Conservation (phyloP, 2,797 vertebrate genomes). For the Lepus townsendii region DNA sequence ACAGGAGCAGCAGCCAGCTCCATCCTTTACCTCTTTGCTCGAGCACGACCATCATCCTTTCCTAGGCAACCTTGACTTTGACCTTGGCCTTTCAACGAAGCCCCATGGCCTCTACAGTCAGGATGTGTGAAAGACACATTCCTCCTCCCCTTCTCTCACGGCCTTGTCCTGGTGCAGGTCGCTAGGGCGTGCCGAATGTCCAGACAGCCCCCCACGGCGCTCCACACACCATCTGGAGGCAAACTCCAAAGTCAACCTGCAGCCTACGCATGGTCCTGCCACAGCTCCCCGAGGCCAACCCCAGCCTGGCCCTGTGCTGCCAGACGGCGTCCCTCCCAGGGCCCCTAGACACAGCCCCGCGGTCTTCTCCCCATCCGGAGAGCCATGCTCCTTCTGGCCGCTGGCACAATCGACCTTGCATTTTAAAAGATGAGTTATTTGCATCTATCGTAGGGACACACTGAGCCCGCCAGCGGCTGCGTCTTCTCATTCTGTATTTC, state of each 20-base stretch:
- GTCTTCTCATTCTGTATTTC: background rate
- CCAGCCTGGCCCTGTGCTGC: background rate
- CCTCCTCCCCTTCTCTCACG: background rate
- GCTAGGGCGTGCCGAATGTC: rapidly evolving
- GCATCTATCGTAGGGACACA: rapidly evolving
- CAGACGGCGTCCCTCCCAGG: background rate
- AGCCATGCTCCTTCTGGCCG: background rate
- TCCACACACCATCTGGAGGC: rapidly evolving
- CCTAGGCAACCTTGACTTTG: too few species aligned
- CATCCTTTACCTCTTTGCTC: too few species aligned
- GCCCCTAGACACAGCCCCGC: rapidly evolving
- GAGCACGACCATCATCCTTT: too few species aligned
- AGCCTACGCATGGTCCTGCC: rapidly evolving
- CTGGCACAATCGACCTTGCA: too few species aligned
- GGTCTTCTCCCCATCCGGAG: background rate
- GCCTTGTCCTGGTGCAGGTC: background rate
- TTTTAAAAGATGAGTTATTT: background rate
- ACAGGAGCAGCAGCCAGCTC: rapidly evolving
- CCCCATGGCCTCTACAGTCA: background rate
- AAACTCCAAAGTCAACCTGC: background rate
- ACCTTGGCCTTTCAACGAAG: background rate
- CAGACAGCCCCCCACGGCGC: rapidly evolving
- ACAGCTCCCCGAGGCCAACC: background rate
- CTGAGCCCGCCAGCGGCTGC: rapidly evolving
- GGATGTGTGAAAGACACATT: rapidly evolving